Evolutionary conservation across 2,113 vertebrate species (phyloP).

Genomic region (Oxyruncus cristatus): DNA sequence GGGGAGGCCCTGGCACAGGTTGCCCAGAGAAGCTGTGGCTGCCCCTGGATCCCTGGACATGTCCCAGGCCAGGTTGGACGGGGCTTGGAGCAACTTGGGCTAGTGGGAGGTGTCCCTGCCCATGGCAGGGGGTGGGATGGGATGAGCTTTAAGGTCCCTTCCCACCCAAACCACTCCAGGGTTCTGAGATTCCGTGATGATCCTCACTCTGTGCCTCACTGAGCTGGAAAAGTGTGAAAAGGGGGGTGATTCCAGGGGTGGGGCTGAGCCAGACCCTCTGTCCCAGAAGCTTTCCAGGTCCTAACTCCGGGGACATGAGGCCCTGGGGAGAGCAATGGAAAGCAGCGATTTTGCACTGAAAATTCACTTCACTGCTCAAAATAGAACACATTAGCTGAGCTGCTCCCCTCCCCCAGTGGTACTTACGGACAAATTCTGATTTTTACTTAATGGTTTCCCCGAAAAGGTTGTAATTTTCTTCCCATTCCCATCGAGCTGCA

Average conservation of each 20-base stretch:
- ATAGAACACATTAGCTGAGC: background rate
- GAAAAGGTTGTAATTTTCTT: constrained; percentile 11
- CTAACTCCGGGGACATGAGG: rapidly evolving
- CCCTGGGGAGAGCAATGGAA: background rate
- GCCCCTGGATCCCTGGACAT: background rate
- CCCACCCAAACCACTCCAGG: background rate
- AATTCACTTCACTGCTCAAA: background rate
- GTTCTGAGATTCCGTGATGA: rapidly evolving
- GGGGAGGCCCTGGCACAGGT: background rate
- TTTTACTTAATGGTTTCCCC: constrained; percentile 43
- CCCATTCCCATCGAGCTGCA: background rate
- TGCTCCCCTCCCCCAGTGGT: background rate
- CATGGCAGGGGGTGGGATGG: background rate
- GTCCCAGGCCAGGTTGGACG: background rate
- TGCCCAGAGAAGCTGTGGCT: background rate
- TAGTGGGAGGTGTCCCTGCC: background rate
- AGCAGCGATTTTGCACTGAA: background rate
- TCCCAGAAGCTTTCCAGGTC: background rate
- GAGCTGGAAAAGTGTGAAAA: background rate
- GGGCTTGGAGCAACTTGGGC: background rate
- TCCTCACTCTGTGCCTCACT: rapidly evolving
- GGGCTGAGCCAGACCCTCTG: background rate
- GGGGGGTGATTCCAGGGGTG: rapidly evolving
- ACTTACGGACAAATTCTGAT: constrained; percentile 16
- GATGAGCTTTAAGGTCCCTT: background rate